phyloP scores from a whole-genome alignment of 2,797 vertebrate genomes.

The Onychomys leucogaster region DNA sequence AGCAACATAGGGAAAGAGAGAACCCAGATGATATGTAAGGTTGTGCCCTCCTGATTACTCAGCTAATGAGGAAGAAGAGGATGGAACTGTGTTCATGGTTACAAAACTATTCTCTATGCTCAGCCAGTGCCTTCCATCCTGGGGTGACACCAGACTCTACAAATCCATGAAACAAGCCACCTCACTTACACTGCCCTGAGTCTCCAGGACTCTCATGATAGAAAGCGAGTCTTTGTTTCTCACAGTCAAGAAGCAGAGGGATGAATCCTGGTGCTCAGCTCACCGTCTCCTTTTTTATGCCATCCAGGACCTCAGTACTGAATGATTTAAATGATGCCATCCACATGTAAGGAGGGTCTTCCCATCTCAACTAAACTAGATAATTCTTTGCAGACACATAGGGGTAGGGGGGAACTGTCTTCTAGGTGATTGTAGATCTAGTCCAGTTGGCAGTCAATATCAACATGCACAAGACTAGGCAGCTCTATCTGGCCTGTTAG shows the following conservation, averaged over 20 bases:
- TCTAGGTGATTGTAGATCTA: neutral
- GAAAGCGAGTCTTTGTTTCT: neutral
- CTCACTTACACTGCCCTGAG: neutral
- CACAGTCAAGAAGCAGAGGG: neutral
- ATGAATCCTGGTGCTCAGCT: neutral
- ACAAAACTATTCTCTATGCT: neutral
- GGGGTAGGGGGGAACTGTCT: neutral
- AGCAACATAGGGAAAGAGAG: neutral
- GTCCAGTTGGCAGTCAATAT: neutral
- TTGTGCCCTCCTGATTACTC: neutral
- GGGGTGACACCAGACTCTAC: neutral
- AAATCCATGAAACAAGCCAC: too few species aligned
- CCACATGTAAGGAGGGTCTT: neutral
- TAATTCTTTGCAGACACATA: neutral
- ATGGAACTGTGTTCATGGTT: neutral
- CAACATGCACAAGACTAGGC: neutral
- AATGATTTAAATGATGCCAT: neutral
- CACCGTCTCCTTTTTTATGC: neutral
- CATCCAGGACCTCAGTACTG: neutral
- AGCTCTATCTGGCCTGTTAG: neutral
- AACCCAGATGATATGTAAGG: neutral
- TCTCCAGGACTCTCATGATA: neutral
- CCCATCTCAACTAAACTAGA: neutral
- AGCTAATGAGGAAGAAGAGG: neutral
- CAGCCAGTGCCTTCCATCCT: neutral